Percentiles rank a stretch among this genome's conserved stretches.
phyloP scores from a whole-genome alignment of 2,113 vertebrate species.

The Triplophysa tibetana region DNA sequence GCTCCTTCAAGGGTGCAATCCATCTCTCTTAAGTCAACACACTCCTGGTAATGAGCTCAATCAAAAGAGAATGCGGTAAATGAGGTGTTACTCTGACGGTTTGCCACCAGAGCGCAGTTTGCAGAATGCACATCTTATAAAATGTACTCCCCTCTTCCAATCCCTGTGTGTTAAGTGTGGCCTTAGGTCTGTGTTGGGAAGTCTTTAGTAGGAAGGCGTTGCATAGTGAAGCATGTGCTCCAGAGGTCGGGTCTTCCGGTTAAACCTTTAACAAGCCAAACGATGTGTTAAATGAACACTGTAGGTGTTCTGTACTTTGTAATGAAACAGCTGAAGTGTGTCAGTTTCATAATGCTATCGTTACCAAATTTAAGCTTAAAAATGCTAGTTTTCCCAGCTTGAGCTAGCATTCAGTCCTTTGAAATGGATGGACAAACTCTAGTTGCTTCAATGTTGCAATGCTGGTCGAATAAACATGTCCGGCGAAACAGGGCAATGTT shows the following conservation, averaged over 20 bases:
- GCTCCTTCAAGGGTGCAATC: constrained; percentile 49
- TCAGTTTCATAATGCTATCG: too few relatives aligned
- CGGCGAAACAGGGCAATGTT: too few relatives aligned
- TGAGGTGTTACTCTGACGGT: constrained; percentile 24
- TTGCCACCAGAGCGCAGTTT: constrained; percentile 19
- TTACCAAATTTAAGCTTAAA: too few relatives aligned
- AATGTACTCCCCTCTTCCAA: background rate
- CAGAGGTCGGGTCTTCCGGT: background rate
- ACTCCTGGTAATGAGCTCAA: constrained; percentile 12
- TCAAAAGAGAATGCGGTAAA: constrained; percentile 41
- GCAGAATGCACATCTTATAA: background rate
- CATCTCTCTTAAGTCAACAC: constrained; percentile 41
- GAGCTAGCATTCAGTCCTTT: too few relatives aligned
- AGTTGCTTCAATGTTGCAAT: too few relatives aligned
- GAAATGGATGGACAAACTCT: too few relatives aligned
- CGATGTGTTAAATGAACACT: background rate
- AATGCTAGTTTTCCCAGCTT: too few relatives aligned
- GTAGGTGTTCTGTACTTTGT: too few relatives aligned
- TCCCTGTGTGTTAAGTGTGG: background rate
- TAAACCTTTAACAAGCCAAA: background rate
- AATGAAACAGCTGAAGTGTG: too few relatives aligned
- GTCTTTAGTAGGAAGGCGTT: background rate
- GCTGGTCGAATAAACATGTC: too few relatives aligned
- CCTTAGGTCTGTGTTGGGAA: constrained; percentile 12
- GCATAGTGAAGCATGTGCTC: background rate